phyloP scores from a whole-genome alignment of 2,797 vertebrate species.

The Pagetopsis macropterus region DNA sequence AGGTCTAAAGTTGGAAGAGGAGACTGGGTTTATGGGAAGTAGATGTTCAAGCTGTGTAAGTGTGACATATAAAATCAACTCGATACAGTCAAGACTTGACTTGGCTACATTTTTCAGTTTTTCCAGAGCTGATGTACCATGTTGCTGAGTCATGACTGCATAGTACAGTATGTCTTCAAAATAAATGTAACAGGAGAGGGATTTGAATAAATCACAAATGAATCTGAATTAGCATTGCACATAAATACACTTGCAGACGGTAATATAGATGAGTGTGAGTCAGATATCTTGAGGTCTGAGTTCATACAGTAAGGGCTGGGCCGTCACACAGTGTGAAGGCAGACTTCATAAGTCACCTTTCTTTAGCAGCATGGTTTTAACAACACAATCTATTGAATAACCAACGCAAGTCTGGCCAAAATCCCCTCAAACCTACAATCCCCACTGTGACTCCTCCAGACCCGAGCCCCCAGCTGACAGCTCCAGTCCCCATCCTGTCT shows the following conservation, averaged over 20 bases:
- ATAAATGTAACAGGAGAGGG: conserved; percentile 51
- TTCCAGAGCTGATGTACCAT: conserved; percentile 46
- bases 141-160: conserved; percentile 36
- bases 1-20: conserved; percentile 31
- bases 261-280: conserved; percentile 57
- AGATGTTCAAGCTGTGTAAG: conserved; percentile 47
- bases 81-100: conserved; percentile 42
- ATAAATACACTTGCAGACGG: conserved; percentile 50
- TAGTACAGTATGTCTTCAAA: conserved; percentile 53
- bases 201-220: conserved; percentile 56
- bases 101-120: conserved; percentile 41
- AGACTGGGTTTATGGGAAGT: conserved; percentile 38
- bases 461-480: conserved; percentile 56
- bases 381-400: conserved; percentile 58
- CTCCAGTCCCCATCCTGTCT: conserved; percentile 65
- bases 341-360: conserved; percentile 68
- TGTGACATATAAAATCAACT: conserved; percentile 32
- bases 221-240: conserved; percentile 49
- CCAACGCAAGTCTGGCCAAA: conserved; percentile 28
- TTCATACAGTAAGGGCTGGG: conserved; percentile 33
- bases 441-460: conserved; percentile 40
- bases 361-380: conserved; percentile 39
- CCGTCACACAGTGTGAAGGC: conserved; percentile 55
- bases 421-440: conserved; percentile 53
- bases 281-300: conserved; percentile 60